Percentiles rank a stretch among this genome's conserved stretches.
These are phyloP conservation scores for Leptosomus discolor DNA, from an alignment of 2,113 vertebrate genomes.

Conservation along the genomic window DNA sequence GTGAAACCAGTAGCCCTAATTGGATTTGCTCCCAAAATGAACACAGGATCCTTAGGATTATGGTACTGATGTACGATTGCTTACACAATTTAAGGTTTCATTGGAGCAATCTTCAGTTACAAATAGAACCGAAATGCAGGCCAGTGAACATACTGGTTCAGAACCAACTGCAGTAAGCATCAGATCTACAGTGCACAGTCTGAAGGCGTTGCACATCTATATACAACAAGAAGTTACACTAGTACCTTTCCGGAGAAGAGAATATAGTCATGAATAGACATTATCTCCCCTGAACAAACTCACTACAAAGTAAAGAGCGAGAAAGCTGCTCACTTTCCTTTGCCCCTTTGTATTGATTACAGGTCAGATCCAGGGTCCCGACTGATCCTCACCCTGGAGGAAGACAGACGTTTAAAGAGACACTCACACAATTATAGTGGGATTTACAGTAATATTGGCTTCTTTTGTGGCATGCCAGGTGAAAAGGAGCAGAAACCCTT, in stretches of 20 bases:
- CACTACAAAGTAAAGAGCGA: too few species aligned
- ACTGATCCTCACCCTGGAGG: not conserved
- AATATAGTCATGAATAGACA: not conserved
- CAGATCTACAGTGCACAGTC: rapidly evolving
- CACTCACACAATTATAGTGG: too few species aligned
- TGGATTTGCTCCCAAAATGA: not conserved
- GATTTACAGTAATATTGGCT: not conserved
- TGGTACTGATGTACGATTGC: not conserved
- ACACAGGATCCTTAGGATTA: not conserved
- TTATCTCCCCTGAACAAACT: not conserved
- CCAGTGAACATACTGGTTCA: not conserved
- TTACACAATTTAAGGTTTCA: not conserved
- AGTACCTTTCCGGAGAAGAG: not conserved
- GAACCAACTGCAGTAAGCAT: not conserved
- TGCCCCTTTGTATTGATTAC: not conserved
- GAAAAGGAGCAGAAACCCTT: not conserved
- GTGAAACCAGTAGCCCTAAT: not conserved
- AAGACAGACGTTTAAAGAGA: not conserved
- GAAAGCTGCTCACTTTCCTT: not conserved
- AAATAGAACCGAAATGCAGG: not conserved
- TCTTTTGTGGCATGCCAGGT: not conserved
- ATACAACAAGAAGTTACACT: not conserved
- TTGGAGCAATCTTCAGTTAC: not conserved
- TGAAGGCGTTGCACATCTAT: too few species aligned
- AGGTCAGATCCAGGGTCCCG: not conserved